Evolutionary conservation across 2,888 invertebrate genomes (phyloP).

Genomic region (Cancer borealis): DNA sequence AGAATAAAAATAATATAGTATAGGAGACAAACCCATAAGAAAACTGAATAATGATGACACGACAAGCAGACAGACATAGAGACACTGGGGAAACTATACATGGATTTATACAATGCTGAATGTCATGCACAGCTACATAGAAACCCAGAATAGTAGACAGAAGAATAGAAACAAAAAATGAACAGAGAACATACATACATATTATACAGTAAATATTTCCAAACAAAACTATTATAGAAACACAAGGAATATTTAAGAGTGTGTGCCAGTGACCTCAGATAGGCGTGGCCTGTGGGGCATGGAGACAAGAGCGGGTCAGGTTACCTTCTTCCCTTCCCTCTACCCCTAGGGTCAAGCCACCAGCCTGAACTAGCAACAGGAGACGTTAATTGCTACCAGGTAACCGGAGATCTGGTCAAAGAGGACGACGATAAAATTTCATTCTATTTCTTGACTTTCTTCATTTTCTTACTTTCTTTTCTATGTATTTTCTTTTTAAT

Average conservation of each 20-base stretch:
- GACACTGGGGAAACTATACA: too few species aligned
- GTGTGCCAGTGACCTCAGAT: not conserved
- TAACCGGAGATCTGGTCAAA: not conserved
- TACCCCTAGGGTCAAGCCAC: not conserved
- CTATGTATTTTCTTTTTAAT: not conserved
- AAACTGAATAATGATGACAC: not conserved
- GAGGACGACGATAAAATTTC: not conserved
- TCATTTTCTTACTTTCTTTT: not conserved
- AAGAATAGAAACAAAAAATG: too few species aligned
- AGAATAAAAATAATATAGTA: too few species aligned
- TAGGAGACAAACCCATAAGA: not conserved
- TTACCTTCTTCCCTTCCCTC: not conserved
- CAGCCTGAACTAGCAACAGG: not conserved
- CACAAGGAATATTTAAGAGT: not conserved
- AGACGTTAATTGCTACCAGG: conserved; percentile 14
- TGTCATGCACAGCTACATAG: too few species aligned
- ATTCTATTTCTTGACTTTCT: not conserved
- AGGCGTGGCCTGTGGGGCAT: not conserved
- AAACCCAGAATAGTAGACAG: not conserved
- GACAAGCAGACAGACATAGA: conserved; percentile 38
- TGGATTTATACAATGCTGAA: too few species aligned
- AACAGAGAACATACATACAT: too few species aligned
- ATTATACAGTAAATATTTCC: too few species aligned
- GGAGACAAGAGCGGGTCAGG: not conserved
- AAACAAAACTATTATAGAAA: not conserved